phyloP scores from a whole-genome alignment of 2,113 vertebrate genomes.

The Cochlearius cochlearius region DNA sequence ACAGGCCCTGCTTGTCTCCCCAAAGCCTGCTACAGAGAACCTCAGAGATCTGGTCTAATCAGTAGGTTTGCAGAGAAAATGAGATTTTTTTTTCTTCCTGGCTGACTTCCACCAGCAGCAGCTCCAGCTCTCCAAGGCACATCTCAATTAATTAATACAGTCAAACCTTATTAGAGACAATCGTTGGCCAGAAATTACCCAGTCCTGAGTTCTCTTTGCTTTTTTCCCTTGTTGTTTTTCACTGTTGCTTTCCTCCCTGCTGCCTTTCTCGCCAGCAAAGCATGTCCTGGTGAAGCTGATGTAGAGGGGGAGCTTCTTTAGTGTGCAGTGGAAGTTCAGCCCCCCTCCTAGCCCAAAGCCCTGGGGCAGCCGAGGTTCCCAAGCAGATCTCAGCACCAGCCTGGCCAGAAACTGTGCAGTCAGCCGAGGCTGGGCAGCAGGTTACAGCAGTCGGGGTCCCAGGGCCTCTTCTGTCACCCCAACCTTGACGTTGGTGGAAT shows the following conservation, averaged over 20 bases:
- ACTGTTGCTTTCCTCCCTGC: neutral
- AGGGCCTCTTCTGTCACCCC: neutral
- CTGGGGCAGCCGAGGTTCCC: rapidly evolving
- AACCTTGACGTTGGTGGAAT: neutral
- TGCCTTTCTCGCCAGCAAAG: neutral
- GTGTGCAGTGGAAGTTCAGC: neutral
- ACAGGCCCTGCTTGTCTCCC: neutral
- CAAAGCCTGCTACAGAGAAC: neutral
- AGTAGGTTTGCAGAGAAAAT: constrained; percentile 53
- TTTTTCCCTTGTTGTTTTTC: neutral
- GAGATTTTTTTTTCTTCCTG: constrained; percentile 10
- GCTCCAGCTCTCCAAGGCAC: constrained; percentile 45
- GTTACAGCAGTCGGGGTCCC: neutral
- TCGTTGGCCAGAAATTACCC: constrained; percentile 12
- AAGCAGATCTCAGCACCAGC: neutral
- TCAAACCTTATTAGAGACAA: constrained; percentile 61
- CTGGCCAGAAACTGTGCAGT: neutral
- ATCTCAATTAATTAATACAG: constrained; percentile 69
- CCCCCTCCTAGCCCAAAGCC: neutral
- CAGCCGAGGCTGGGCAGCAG: rapidly evolving
- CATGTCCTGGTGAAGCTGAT: neutral
- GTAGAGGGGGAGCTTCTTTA: neutral
- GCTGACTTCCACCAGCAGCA: constrained; percentile 44
- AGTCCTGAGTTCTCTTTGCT: neutral
- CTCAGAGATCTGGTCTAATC: neutral